A percentile compares a stretch with the other conserved stretches of the same genome.
Conservation (phyloP, 2,113 vertebrate genomes). For the Thalassarche chlororhynchos region DNA sequence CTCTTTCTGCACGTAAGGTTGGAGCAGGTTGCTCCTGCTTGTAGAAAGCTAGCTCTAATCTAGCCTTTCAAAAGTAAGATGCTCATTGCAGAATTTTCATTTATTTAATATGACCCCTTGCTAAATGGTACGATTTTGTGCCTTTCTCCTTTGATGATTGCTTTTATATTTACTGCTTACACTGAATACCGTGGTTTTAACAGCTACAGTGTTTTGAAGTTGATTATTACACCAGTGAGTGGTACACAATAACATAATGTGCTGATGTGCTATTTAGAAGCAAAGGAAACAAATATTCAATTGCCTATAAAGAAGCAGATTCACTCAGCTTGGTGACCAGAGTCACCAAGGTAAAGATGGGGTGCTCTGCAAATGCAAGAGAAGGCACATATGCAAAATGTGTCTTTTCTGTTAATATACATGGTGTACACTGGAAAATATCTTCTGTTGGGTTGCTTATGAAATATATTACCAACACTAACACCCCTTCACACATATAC, state of each 20-base stretch:
- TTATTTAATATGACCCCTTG: background rate
- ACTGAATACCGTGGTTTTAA: background rate
- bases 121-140: background rate
- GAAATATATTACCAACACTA: background rate
- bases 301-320: background rate
- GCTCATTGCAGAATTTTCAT: background rate
- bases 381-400: background rate
- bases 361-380: background rate
- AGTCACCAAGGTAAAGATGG: background rate
- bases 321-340: background rate
- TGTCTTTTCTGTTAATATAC: conserved; percentile 56
- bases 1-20: background rate
- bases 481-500: background rate
- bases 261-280: background rate
- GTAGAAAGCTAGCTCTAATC: background rate
- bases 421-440: background rate
- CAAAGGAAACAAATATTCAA: background rate
- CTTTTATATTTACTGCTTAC: background rate
- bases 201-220: background rate
- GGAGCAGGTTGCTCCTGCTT: background rate
- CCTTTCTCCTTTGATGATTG: background rate
- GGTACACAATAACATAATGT: background rate
- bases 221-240: background rate
- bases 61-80: background rate
- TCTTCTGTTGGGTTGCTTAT: conserved; percentile 16